Evolutionary conservation across 2,888 invertebrate genomes (phyloP).

Genomic region (Priocnemis perturbator): DNA sequence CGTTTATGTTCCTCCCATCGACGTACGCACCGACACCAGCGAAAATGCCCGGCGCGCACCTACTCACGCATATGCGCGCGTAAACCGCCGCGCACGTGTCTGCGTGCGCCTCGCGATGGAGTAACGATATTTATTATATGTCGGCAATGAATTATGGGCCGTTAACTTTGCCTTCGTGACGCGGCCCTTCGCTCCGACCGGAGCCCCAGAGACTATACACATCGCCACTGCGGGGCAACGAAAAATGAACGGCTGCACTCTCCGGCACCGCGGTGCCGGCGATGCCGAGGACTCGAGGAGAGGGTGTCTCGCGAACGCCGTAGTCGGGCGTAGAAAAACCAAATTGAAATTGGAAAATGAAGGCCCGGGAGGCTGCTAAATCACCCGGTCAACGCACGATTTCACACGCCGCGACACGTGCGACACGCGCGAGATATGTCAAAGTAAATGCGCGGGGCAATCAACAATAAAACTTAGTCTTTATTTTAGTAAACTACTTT

Average conservation of each 20-base stretch:
- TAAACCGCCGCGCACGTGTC: slow-evolving; percentile 39
- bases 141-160: slow-evolving; percentile 67
- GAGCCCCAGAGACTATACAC: slow-evolving; percentile 18
- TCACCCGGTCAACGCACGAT: too few relatives aligned
- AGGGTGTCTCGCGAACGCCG: too few relatives aligned
- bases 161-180: slow-evolving; percentile 62
- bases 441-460: too few relatives aligned
- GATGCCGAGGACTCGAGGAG: not conserved
- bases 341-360: too few relatives aligned
- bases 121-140: slow-evolving; percentile 65
- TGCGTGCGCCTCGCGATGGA: slow-evolving; percentile 48
- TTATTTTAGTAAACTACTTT: not conserved
- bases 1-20: slow-evolving; percentile 34
- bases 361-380: too few relatives aligned
- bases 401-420: too few relatives aligned
- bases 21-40: too few relatives aligned
- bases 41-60: too few relatives aligned
- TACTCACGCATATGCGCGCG: slow-evolving; percentile 16
- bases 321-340: too few relatives aligned
- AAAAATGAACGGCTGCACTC: slow-evolving; percentile 27
- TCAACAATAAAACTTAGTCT: too few relatives aligned
- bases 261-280: not conserved
- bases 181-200: slow-evolving; percentile 47
- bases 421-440: too few relatives aligned
- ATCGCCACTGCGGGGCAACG: slow-evolving; percentile 32